Percentiles rank a stretch among this genome's conserved stretches.
Evolutionary conservation across 2,888 invertebrate species (phyloP).

Genomic region (Hyposoter didymator): DNA sequence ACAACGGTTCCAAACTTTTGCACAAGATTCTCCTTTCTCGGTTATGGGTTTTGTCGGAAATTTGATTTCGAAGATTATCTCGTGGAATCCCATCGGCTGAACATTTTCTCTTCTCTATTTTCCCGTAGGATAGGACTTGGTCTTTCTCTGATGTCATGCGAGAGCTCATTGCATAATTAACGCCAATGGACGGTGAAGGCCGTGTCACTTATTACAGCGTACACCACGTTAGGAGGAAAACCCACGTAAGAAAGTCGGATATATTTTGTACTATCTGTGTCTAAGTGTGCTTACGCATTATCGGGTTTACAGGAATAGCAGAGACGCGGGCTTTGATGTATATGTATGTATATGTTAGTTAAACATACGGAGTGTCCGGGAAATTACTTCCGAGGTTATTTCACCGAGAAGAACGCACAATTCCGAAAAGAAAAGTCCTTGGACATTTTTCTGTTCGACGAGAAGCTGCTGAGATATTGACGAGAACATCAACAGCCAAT

Average conservation of each 20-base stretch:
- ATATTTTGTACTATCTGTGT: slow-evolving; percentile 46
- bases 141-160: slow-evolving; percentile 77
- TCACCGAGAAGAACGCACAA: not conserved
- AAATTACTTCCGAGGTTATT: not conserved
- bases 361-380: not conserved
- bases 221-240: slow-evolving; percentile 75
- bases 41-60: not conserved
- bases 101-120: slow-evolving; percentile 49
- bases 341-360: not conserved
- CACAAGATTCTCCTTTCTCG: slow-evolving; percentile 7
- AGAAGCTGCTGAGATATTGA: not conserved
- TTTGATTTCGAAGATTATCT: slow-evolving; percentile 70
- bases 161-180: slow-evolving; percentile 79
- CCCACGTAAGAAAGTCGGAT: slow-evolving; percentile 76
- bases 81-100: slow-evolving; percentile 72
- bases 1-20: not conserved
- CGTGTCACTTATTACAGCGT: slow-evolving; percentile 74
- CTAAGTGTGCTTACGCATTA: slow-evolving; percentile 27
- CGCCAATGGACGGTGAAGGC: slow-evolving; percentile 79
- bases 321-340: not conserved
- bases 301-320: slow-evolving; percentile 23
- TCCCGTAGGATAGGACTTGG: slow-evolving; percentile 37
- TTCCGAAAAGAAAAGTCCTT: not conserved
- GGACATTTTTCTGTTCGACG: not conserved
- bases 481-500: not conserved